Evolutionary conservation across 35 echinoderm and acorn worm genomes (phyloP), one percentile per base, ranked within the genome.

Genomic region (Ophioderma brevispina): DNA sequence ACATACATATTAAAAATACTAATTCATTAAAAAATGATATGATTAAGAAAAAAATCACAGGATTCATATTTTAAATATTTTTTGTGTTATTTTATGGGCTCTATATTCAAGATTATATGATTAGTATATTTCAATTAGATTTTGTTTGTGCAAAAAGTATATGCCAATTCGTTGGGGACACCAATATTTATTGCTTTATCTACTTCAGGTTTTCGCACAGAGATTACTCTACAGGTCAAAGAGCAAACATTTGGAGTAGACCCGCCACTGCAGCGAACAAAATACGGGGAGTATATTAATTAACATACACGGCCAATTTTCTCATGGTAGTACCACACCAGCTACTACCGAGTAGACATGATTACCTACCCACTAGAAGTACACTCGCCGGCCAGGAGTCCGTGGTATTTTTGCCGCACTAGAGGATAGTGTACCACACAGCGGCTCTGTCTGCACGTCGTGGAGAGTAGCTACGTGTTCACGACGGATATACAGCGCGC

Each of bases 241-340:
- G 90, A 92, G 31, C 97, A 99, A 84, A 90, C 35, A 0, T 94
- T 99, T 55, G 97, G 95, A 49, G 64, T 99, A 17, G 97, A 99
- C 46, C 97, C 97, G 77, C 97, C 97, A 11, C 64, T 99, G 38
- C 91, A 99, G 84, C 85, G 94, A 86, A 93, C 87, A 37, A 91
- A 95, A 87, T 99, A 99, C 87, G 97, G 95, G n/a, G n/a, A n/a
- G n/a, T n/a, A n/a, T n/a, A n/a, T n/a, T n/a, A n/a, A n/a, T n/a
- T n/a, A n/a, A n/a, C n/a, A n/a, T n/a, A n/a, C n/a, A n/a, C n/a
- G n/a, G n/a, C n/a, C n/a, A n/a, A n/a, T n/a, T n/a, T n/a, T n/a
- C n/a, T n/a, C n/a, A n/a, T n/a, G n/a, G n/a, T n/a, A n/a, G n/a
- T n/a, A n/a, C n/a, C n/a, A n/a, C n/a, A n/a, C n/a, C n/a, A n/a